Percentiles rank a stretch among this genome's conserved stretches.
Evolutionary conservation across 2,113 vertebrate species (phyloP).

Genomic region (Gymnorhina tibicen): DNA sequence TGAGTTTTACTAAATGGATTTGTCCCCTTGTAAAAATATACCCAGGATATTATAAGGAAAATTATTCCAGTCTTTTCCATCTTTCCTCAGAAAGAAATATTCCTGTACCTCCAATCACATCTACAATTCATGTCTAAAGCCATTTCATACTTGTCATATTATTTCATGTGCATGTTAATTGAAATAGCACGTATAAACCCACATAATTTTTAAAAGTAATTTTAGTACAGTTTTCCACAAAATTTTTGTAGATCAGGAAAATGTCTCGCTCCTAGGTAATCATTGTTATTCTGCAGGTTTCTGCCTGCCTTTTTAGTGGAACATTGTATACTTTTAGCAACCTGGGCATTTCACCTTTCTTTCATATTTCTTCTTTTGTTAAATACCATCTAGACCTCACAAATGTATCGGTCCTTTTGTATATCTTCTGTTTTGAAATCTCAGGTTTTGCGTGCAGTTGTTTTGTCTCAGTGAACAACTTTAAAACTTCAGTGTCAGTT

Average conservation of each 20-base stretch:
- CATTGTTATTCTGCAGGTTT: neutral
- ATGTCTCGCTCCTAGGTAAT: neutral
- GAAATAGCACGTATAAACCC: neutral
- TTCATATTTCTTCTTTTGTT: neutral
- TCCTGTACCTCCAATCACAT: neutral
- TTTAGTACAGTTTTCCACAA: neutral
- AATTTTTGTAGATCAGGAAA: neutral
- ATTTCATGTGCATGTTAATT: neutral
- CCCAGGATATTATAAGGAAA: neutral
- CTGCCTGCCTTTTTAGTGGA: neutral
- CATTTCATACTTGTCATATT: neutral
- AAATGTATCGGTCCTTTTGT: neutral
- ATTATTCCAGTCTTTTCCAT: neutral
- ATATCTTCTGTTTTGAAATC: neutral
- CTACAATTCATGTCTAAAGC: neutral
- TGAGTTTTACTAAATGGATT: neutral
- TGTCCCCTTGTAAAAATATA: neutral
- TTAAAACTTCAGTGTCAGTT: neutral
- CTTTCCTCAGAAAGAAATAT: neutral
- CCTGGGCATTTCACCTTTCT: neutral
- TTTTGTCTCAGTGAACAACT: neutral
- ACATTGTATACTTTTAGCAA: neutral
- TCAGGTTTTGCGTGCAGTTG: neutral
- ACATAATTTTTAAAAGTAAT: neutral
- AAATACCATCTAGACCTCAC: neutral